These are phyloP conservation scores for Dryobotodes eremita DNA, from an alignment of 2,888 invertebrate species.

Conservation along the genomic window DNA sequence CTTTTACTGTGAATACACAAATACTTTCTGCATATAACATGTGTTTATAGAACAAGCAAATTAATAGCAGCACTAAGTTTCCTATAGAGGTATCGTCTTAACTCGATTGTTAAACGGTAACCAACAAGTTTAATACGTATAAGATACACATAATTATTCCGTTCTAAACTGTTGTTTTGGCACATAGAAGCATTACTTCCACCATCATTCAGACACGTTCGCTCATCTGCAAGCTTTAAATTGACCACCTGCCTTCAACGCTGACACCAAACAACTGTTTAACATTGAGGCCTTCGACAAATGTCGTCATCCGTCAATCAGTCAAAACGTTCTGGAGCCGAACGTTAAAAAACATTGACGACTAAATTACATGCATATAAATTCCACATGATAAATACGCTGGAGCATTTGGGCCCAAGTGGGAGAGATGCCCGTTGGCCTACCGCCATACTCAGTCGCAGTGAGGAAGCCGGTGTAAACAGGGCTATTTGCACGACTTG, in stretches of 20 bases:
- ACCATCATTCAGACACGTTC: background rate
- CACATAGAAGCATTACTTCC: background rate
- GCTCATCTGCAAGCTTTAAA: constrained; percentile 12
- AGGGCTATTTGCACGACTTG: constrained; percentile 86
- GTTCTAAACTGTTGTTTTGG: background rate
- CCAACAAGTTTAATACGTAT: no score
- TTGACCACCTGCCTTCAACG: constrained; percentile 21
- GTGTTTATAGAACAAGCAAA: background rate
- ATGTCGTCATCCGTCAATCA: constrained; percentile 47
- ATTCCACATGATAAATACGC: constrained; percentile 52
- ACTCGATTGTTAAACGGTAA: background rate
- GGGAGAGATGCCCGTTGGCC: constrained; percentile 66
- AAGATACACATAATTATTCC: background rate
- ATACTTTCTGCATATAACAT: background rate
- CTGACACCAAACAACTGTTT: constrained; percentile 38
- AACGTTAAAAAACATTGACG: constrained; percentile 45
- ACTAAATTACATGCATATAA: constrained; percentile 56
- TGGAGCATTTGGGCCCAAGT: constrained; percentile 53
- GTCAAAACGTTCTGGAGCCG: constrained; percentile 14
- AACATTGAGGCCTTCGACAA: constrained; percentile 24
- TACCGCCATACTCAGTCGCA: constrained; percentile 68
- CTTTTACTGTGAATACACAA: background rate
- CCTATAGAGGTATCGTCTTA: no score
- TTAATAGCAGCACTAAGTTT: background rate
- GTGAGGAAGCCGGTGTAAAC: constrained; percentile 84